Evolutionary conservation across 1,140 invertebrate genomes (phyloP).

Genomic region (Pseudobourletiella spinata): DNA sequence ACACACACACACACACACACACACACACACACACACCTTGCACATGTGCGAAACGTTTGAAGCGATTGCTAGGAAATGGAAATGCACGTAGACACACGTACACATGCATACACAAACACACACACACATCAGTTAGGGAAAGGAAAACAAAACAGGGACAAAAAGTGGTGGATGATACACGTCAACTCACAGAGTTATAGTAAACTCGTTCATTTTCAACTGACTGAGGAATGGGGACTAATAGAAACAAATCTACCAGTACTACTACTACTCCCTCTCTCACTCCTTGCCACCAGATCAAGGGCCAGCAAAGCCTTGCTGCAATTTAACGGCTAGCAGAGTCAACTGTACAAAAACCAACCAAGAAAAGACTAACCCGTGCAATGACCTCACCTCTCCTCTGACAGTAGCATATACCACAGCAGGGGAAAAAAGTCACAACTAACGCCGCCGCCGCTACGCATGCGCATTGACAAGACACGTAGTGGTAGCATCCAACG

Average conservation of each 20-base stretch:
- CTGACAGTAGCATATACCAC: background rate
- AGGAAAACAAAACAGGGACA: background rate
- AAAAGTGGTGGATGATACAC: background rate
- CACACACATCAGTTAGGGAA: too few species aligned
- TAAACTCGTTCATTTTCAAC: background rate
- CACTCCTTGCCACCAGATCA: background rate
- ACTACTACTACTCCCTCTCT: background rate
- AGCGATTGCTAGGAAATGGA: background rate
- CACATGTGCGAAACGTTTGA: background rate
- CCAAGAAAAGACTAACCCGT: conserved; percentile 9
- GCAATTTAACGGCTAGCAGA: conserved; percentile 7
- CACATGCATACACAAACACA: too few species aligned
- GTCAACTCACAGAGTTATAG: too few species aligned
- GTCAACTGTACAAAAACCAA: conserved; percentile 4
- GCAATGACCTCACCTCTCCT: conserved; percentile 8
- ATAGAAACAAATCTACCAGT: conserved; percentile 7
- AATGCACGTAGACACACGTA: background rate
- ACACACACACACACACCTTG: too few species aligned
- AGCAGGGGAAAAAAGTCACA: background rate
- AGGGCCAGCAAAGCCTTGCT: conserved; percentile 1
- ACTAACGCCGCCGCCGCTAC: background rate
- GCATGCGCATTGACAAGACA: too few species aligned
- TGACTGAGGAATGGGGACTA: background rate
- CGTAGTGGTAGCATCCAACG: too few species aligned
- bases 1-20: too few species aligned